Percentiles rank a stretch among this genome's conserved stretches.
phyloP scores from a whole-genome alignment of 1,140 invertebrate genomes.

The Calephelis nemesis region DNA sequence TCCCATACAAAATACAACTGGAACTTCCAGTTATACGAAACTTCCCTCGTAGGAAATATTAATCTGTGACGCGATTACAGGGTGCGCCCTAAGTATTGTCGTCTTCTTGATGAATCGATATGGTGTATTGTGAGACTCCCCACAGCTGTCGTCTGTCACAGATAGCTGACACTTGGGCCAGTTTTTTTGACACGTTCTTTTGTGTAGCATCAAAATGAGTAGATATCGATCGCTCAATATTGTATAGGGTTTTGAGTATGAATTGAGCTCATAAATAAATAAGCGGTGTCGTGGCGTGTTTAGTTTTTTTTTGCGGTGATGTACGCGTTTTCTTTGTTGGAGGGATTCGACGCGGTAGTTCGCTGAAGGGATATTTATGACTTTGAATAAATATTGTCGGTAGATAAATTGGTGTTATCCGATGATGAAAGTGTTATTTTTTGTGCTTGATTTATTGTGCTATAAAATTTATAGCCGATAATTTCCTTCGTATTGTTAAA shows the following conservation, averaged over 20 bases:
- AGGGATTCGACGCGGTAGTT: conserved; percentile 57
- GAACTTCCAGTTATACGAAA: conserved; percentile 31
- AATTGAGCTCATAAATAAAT: conserved; percentile 76
- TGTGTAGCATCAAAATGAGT: conserved; percentile 63
- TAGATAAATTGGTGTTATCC: conserved; percentile 42
- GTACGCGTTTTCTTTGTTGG: conserved; percentile 60
- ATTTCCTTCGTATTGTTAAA: background rate
- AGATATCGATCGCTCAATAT: conserved; percentile 73
- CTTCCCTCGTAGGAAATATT: conserved; percentile 25
- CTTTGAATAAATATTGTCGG: conserved; percentile 53
- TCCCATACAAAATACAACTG: conserved; percentile 21
- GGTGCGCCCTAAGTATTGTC: conserved; percentile 56
- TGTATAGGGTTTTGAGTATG: conserved; percentile 60
- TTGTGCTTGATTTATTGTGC: conserved; percentile 3
- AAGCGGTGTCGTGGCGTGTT: conserved; percentile 70
- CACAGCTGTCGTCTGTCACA: conserved; percentile 72
- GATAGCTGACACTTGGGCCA: conserved; percentile 65
- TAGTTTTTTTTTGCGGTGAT: conserved; percentile 59
- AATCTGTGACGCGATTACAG: conserved; percentile 45
- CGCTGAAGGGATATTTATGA: conserved; percentile 52
- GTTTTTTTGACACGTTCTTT: conserved; percentile 66
- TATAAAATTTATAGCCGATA: conserved; percentile 7
- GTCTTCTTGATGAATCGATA: conserved; percentile 65
- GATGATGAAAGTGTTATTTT: conserved; percentile 32
- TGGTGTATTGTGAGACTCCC: conserved; percentile 59